Evolutionary conservation across 2,888 invertebrate genomes (phyloP).

Genomic region (Lycaena phlaeas): DNA sequence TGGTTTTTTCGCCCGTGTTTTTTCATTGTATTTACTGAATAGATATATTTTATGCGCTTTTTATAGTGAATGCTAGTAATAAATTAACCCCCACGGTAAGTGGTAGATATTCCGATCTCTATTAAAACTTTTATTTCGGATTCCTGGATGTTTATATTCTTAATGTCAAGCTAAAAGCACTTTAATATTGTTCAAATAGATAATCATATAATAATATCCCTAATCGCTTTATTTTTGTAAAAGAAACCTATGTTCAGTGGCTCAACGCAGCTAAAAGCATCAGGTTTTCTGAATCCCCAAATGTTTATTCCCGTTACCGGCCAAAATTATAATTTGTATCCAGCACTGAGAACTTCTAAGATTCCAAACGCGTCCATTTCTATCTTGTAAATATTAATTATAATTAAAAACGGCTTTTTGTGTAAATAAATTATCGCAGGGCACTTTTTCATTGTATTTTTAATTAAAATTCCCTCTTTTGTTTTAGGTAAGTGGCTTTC

Average conservation of each 20-base stretch:
- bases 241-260: not conserved
- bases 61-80: constrained; percentile 1
- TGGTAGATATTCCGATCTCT: constrained; percentile 2
- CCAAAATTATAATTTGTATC: not conserved
- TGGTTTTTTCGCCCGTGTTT: constrained; percentile 2
- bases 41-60: constrained; percentile 14
- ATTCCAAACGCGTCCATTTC: constrained; percentile 28
- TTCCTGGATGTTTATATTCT: not conserved
- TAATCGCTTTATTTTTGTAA: not conserved
- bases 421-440: constrained; percentile 59
- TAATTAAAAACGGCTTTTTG: constrained; percentile 60
- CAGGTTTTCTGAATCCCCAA: too few species aligned
- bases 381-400: constrained; percentile 66
- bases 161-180: not conserved
- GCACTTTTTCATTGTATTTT: constrained; percentile 53
- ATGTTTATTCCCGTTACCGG: too few species aligned
- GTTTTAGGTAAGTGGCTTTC: constrained; percentile 63
- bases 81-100: constrained; percentile 2
- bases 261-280: too few species aligned
- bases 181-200: too few species aligned
- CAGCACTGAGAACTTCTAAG: constrained; percentile 15
- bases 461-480: constrained; percentile 60
- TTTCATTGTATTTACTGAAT: not conserved
- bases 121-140: constrained; percentile 2
- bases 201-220: too few species aligned